Percentiles rank a stretch among this genome's conserved stretches.
These are phyloP conservation scores for Drosophila insularis DNA, from an alignment of 1,140 invertebrate species.

Conservation along the genomic window DNA sequence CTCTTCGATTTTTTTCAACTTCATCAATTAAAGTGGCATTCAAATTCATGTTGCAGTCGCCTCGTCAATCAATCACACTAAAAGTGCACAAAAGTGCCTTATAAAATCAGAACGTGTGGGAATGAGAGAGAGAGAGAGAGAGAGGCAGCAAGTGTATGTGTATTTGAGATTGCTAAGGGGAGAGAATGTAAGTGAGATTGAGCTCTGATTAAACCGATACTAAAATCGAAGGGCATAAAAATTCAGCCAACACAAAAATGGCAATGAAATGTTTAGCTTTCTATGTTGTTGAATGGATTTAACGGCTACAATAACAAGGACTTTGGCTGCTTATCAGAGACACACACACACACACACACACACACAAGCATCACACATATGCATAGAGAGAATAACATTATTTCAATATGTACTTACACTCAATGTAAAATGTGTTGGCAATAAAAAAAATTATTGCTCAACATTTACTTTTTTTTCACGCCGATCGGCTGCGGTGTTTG, in stretches of 20 bases:
- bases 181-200: not conserved
- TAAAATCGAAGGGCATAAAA: conserved; percentile 64
- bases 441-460: conserved; percentile 75
- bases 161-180: not conserved
- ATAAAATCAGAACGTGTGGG: conserved; percentile 59
- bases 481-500: conserved; percentile 54
- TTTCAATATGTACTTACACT: conserved; percentile 70
- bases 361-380: conserved; percentile 6
- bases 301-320: conserved; percentile 67
- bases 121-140: not conserved
- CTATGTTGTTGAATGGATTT: conserved; percentile 46
- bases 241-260: conserved; percentile 51
- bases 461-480: conserved; percentile 52
- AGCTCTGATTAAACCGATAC: conserved; percentile 61
- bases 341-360: conserved; percentile 19
- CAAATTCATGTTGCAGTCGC: conserved; percentile 37
- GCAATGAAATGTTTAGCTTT: conserved; percentile 27
- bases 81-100: conserved; percentile 62
- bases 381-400: conserved; percentile 44
- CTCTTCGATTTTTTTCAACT: conserved; percentile 4
- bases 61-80: conserved; percentile 70
- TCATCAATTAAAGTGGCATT: conserved; percentile 28
- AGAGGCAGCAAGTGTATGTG: not conserved
- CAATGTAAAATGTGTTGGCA: conserved; percentile 65
- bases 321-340: conserved; percentile 65